Evolutionary conservation across 2,113 vertebrate species (phyloP).

Genomic region (Odocoileus hemionus): DNA sequence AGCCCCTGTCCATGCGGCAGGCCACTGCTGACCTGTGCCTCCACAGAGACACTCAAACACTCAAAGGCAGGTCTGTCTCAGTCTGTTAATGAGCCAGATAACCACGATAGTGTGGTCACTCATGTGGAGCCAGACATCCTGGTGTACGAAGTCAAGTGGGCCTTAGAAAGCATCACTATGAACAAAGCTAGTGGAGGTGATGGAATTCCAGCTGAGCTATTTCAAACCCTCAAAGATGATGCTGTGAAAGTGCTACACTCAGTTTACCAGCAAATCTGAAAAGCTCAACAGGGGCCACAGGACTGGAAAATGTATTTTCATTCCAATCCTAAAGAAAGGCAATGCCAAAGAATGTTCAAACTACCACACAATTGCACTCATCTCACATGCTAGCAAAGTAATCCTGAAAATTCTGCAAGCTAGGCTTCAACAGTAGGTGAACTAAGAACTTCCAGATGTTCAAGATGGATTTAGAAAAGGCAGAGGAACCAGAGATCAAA

Average conservation of each 20-base stretch:
- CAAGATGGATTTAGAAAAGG: background rate
- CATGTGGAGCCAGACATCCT: background rate
- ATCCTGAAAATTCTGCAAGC: background rate
- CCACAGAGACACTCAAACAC: background rate
- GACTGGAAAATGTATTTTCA: background rate
- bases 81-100: background rate
- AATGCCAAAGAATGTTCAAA: background rate
- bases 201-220: background rate
- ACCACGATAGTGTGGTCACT: background rate
- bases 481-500: background rate
- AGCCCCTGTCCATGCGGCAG: background rate
- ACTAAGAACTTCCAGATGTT: background rate
- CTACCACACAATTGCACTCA: background rate
- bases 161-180: background rate
- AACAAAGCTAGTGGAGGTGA: background rate
- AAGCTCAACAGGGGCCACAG: background rate
- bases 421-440: background rate
- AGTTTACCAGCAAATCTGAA: background rate
- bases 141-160: background rate
- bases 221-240: background rate
- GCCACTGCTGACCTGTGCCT: background rate
- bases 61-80: background rate
- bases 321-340: background rate
- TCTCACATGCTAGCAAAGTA: fast-evolving
- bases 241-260: background rate